Evolutionary conservation across 2,113 vertebrate species (phyloP), one percentile per base, ranked within the genome.

Genomic region (Anseranas semipalmata): DNA sequence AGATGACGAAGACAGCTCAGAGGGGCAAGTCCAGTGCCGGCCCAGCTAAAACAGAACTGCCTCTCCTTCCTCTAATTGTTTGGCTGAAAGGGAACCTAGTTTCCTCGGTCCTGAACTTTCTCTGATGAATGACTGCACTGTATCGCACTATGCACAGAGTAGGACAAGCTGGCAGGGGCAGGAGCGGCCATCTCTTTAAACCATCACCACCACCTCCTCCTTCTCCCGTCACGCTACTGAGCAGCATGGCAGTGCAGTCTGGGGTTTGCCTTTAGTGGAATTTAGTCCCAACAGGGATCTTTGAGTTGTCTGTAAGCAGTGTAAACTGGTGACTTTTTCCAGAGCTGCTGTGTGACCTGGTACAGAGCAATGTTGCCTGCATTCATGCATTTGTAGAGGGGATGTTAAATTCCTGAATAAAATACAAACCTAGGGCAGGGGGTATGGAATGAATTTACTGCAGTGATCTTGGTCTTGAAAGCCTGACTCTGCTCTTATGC

Each of bases 1-100:
- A 0, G 99, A 99, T 1, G 99, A 99, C 1, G 99, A 99, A 97
- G 99, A 99, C 98, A 99, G 98, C 98, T 98, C 99, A 9, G 99
- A 99, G 95, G 99, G 99, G 96, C 99, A 99, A 97, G 99, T 99
- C 80, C 99, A 99, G 95, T 99, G 99, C 97, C 98, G 99, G 97
- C 99, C 99, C 95, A 99, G 99, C 98, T 99, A 99, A 98, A 91
- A 83, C 46, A 95, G 92, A 97, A 92, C 92, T 72, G 97, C 96
- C 93, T 96, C 94, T 97, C 95, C 96, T 96, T 75, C 89, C 96
- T 95, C 62, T 91, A 46, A 95, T 93, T 93, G 93, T 92, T 96
- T 96, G 97, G 97, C 97, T 97, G 96, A 95, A 97, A 95, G 97
- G 97, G 96, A 97, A 97, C 96, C 67, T 88, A 68, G 96, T 97